Conservation (phyloP, 2,113 vertebrate species). For the Equus quagga region DNA sequence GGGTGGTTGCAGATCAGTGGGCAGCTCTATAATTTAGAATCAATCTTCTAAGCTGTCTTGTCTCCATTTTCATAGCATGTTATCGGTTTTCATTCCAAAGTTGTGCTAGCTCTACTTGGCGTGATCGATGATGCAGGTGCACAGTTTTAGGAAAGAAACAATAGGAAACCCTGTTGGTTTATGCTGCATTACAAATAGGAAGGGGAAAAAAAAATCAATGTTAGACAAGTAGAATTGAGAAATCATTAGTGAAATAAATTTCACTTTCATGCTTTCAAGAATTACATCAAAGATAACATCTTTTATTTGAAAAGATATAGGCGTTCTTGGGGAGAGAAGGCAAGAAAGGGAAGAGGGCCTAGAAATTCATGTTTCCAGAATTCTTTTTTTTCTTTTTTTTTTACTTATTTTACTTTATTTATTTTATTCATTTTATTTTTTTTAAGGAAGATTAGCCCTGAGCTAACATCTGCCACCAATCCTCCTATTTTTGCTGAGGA, state of each 20-base stretch:
- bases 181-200: slow-evolving; percentile 22
- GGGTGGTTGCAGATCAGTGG: slow-evolving; percentile 29
- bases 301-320: slow-evolving; percentile 30
- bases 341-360: background rate
- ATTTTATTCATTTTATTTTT: too few relatives aligned
- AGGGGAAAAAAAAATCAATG: background rate
- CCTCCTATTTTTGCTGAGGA: too few relatives aligned
- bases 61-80: slow-evolving; percentile 45
- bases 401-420: too few relatives aligned
- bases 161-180: slow-evolving; percentile 26
- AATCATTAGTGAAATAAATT: slow-evolving; percentile 63
- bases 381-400: background rate
- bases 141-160: slow-evolving; percentile 62
- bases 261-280: slow-evolving; percentile 46
- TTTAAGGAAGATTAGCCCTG: too few relatives aligned
- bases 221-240: slow-evolving; percentile 9
- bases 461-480: too few relatives aligned
- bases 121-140: slow-evolving; percentile 22
- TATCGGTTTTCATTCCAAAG: slow-evolving; percentile 50
- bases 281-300: background rate
- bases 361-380: background rate
- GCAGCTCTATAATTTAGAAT: slow-evolving; percentile 65
- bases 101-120: slow-evolving; percentile 10
- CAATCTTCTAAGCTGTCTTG: slow-evolving; percentile 65
- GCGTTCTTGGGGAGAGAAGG: background rate